Percentiles rank a stretch among this genome's conserved stretches.
Conservation (phyloP, 2,888 invertebrate species). For the Trissolcus japonicus region DNA sequence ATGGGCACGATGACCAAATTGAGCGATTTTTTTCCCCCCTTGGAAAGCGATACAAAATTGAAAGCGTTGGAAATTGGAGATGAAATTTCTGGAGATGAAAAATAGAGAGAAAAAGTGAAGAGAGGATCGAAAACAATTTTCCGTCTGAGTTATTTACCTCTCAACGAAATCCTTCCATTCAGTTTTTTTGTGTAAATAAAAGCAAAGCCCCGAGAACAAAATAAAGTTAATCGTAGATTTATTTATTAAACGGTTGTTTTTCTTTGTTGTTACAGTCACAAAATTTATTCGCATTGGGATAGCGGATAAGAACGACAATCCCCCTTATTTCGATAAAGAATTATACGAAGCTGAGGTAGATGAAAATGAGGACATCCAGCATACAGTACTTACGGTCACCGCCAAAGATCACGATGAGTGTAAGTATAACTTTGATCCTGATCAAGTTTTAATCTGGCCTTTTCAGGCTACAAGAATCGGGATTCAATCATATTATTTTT, state of each 20-base stretch:
- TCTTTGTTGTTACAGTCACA: conserved; percentile 85
- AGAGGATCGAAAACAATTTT: too few species aligned
- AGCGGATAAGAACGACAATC: conserved; percentile 99
- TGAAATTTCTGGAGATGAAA: too few species aligned
- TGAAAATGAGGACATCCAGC: conserved; percentile 98
- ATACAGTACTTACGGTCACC: conserved; percentile 97
- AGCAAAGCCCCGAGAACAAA: not conserved
- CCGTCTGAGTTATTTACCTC: too few species aligned
- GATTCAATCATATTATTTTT: not conserved
- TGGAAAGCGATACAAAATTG: too few species aligned
- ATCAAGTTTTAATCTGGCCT: not conserved
- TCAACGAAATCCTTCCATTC: not conserved
- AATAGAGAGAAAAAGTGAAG: too few species aligned
- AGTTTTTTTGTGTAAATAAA: not conserved
- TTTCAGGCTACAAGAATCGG: not conserved
- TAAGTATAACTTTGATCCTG: conserved; percentile 79
- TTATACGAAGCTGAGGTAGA: conserved; percentile 98
- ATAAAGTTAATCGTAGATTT: not conserved
- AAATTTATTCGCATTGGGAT: conserved; percentile 99
- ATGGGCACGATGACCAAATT: too few species aligned
- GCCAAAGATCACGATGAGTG: conserved; percentile 99
- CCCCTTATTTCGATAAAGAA: conserved; percentile 97
- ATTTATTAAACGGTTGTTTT: not conserved
- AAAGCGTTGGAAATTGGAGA: too few species aligned
- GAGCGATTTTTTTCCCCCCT: too few species aligned